Evolutionary conservation across 2,888 invertebrate genomes (phyloP).

Genomic region (Phasia obesa): DNA sequence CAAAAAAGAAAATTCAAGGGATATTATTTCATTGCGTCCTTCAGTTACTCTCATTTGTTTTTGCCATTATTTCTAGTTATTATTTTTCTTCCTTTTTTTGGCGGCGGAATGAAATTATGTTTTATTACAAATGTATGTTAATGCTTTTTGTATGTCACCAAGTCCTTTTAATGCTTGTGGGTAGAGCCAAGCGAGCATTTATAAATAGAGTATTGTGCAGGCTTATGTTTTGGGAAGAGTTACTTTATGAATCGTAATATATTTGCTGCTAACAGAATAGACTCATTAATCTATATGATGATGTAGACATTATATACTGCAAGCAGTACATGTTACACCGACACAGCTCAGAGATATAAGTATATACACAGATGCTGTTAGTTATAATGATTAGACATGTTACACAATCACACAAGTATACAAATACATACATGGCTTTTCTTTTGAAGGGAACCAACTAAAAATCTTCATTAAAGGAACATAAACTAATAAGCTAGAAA

Average conservation of each 20-base stretch:
- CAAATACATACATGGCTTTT: no score
- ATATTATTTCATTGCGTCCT: constrained; percentile 16
- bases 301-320: constrained; percentile 58
- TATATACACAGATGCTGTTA: background rate
- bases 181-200: background rate
- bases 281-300: constrained; percentile 58
- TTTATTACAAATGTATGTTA: constrained; percentile 55
- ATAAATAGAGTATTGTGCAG: background rate
- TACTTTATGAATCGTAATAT: constrained; percentile 56
- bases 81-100: background rate
- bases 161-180: background rate
- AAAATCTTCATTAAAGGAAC: background rate
- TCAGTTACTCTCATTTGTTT: background rate
- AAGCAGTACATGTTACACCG: constrained; percentile 25
- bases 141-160: constrained; percentile 58
- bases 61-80: constrained; percentile 1
- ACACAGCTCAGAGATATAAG: background rate
- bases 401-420: background rate
- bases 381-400: background rate
- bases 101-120: background rate
- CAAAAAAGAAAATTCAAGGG: constrained; percentile 4
- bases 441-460: background rate
- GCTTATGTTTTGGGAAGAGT: constrained; percentile 8
- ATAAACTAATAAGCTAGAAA: no score
- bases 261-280: constrained; percentile 32